Base-by-base conservation (phyloP, 2,888 invertebrate species). In the Holacanthella duospinosa region DNA sequence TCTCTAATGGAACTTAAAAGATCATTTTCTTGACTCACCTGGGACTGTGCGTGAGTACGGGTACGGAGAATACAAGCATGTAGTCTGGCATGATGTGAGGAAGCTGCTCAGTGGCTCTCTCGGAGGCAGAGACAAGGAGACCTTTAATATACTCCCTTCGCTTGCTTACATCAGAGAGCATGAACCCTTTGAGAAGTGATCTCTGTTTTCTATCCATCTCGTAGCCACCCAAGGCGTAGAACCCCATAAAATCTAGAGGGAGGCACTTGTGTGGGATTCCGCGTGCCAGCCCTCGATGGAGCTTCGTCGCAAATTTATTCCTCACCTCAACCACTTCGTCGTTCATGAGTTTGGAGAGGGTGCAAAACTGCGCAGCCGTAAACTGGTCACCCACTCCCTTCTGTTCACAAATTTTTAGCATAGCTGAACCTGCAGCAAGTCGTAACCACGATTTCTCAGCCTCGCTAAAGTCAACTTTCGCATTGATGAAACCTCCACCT, bases 351-450 rank as follows among this genome's bases (percentile, higher is more conserved):
- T 88, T 86, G 1, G 95, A 92, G 36, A 96, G 81, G 75, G 91
- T 90, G 76, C 93, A 94, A 80, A 93, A 96, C 80, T 96, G 95
- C 74, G 93, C 93, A 0, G 90, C 88, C 1, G 89, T 91, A 76
- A 91, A 92, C 77, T 94, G 91, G 77, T 95, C 94, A 0, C 93
- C 92, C 61, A 93, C 96, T 58, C 91, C 91, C 76, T 93, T 93
- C 78, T 96, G 95, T 75, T 96, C 94, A 78, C 93, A 94, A 58
- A 97, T 89, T 80, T 95, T 96, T 60, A 97, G 80, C 89, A 96
- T 93, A 57, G 93, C 93, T 77, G 90, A 90, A 62, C 94, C 96
- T 4, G 96, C 95, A 19, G 91, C 87, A 48, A 96, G 79, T 64
- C 96, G 82, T 56, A 97, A 77, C 85, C 94, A 92, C 1, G 95